These are phyloP conservation scores for Diarsia rubi DNA, from an alignment of 2,888 invertebrate species.

Conservation along the genomic window DNA sequence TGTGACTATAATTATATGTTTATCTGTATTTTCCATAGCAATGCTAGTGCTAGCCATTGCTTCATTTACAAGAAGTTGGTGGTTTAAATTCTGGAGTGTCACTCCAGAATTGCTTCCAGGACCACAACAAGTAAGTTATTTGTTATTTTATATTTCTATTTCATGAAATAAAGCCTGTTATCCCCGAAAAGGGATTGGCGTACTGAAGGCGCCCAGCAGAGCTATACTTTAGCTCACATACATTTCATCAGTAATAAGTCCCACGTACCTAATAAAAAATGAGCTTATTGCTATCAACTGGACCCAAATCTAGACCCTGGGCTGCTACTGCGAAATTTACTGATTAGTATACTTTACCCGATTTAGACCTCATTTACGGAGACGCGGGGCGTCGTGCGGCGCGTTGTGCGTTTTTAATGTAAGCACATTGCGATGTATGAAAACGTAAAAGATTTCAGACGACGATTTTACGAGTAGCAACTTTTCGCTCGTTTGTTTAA, in stretches of 20 bases:
- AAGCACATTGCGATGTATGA: too few relatives aligned
- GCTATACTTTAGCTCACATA: not conserved
- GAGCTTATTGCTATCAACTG: not conserved
- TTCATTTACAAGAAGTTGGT: not conserved
- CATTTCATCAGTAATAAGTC: not conserved
- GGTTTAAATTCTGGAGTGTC: not conserved
- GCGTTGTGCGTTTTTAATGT: too few relatives aligned
- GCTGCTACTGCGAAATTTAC: not conserved
- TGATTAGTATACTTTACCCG: not conserved
- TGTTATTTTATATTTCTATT: not conserved
- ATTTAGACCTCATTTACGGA: too few relatives aligned
- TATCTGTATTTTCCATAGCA: not conserved
- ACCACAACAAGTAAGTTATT: slow-evolving; percentile 2
- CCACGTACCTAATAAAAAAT: not conserved
- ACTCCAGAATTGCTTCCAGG: not conserved
- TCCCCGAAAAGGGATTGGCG: too few relatives aligned
- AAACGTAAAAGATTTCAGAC: too few relatives aligned
- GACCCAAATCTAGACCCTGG: not conserved
- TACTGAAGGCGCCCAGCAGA: not conserved
- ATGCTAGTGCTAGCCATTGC: not conserved
- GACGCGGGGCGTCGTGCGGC: too few relatives aligned
- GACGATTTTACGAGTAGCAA: too few relatives aligned
- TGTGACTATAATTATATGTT: not conserved
- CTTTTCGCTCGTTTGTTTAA: too few relatives aligned
- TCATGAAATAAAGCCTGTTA: not conserved